Evolutionary conservation across 1,140 invertebrate genomes (phyloP).

Genomic region (Anastrepha ludens): DNA sequence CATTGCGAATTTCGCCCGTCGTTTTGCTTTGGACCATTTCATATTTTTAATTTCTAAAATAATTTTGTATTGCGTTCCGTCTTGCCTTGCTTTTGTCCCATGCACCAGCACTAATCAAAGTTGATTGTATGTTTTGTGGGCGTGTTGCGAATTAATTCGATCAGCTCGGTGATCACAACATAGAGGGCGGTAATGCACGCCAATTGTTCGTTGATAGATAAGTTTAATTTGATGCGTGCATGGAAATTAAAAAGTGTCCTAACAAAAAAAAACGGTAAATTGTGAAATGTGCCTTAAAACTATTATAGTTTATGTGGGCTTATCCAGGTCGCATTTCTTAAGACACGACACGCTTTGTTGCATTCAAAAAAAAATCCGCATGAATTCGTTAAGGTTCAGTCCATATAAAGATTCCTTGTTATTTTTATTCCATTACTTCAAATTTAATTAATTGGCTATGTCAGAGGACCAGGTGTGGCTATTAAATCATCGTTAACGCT

Average conservation of each 20-base stretch:
- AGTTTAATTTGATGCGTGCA: neutral
- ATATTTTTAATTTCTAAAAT: constrained; percentile 44
- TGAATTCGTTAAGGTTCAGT: too few species aligned
- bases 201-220: constrained; percentile 29
- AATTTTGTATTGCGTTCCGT: neutral
- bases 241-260: neutral
- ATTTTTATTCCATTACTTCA: too few species aligned
- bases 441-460: too few species aligned
- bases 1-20: constrained; percentile 11
- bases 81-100: neutral
- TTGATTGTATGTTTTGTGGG: constrained; percentile 47
- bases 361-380: neutral
- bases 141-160: constrained; percentile 38
- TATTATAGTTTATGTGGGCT: neutral
- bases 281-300: neutral
- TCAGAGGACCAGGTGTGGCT: too few species aligned
- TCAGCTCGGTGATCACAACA: constrained; percentile 19
- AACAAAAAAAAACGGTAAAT: neutral
- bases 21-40: constrained; percentile 4
- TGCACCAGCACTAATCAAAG: constrained; percentile 38
- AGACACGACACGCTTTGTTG: neutral
- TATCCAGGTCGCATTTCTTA: neutral
- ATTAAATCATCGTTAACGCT: too few species aligned
- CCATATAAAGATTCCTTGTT: too few species aligned
- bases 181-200: neutral